Conservation (phyloP, 2,797 vertebrate genomes). For the Pipistrellus kuhlii region DNA sequence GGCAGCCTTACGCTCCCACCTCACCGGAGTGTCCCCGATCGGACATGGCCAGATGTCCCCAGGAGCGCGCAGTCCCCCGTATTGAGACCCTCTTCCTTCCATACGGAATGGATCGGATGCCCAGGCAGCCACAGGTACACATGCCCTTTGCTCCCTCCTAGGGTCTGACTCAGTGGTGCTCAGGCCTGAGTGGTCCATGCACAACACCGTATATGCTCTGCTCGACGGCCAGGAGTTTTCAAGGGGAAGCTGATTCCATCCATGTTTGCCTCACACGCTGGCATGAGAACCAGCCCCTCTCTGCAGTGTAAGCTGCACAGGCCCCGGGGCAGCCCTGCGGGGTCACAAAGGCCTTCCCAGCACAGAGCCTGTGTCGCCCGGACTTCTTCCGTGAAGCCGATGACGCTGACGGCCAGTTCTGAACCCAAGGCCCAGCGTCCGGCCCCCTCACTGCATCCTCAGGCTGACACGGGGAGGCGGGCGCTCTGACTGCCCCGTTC, state of each 20-base stretch:
- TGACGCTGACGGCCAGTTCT: background rate
- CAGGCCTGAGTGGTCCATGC: background rate
- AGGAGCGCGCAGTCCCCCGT: too few relatives aligned
- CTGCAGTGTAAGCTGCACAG: background rate
- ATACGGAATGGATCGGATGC: background rate
- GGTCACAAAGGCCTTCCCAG: background rate
- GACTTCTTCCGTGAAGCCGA: background rate
- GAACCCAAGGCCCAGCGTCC: accelerated
- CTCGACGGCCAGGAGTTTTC: background rate
- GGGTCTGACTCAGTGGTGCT: background rate
- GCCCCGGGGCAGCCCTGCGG: background rate
- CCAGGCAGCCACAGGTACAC: background rate
- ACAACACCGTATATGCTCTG: background rate
- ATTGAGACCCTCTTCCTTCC: background rate
- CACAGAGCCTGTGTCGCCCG: background rate
- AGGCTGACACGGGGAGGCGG: accelerated
- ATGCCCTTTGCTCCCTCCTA: background rate
- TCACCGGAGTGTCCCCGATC: background rate
- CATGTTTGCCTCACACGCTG: background rate
- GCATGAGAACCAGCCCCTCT: background rate
- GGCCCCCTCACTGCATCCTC: background rate
- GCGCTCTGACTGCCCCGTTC: background rate
- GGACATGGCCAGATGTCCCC: background rate
- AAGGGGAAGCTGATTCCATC: background rate
- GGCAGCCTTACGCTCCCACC: background rate